These are phyloP conservation scores for Asobara japonica DNA, from an alignment of 1,140 invertebrate species.

Conservation along the genomic window DNA sequence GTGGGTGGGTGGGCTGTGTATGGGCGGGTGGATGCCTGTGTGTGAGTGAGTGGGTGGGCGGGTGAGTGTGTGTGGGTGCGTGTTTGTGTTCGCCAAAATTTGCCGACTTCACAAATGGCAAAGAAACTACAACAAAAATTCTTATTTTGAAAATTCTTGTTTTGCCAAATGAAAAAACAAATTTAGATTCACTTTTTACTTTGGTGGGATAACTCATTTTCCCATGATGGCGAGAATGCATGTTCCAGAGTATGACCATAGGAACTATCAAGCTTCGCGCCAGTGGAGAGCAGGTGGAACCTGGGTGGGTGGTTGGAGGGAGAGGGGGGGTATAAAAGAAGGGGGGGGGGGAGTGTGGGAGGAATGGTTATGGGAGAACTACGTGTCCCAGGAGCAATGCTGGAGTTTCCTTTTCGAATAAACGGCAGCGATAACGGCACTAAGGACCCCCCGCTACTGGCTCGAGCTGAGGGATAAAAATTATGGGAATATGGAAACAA, in stretches of 20 bases:
- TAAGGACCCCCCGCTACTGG: constrained; percentile 12
- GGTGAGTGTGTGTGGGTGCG: no score
- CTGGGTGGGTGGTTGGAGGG: neutral
- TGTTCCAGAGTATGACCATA: neutral
- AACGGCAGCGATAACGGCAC: constrained; percentile 31
- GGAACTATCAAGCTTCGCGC: neutral
- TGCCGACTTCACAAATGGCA: no score
- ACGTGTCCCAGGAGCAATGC: constrained; percentile 35
- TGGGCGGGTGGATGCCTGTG: no score
- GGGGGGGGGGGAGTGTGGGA: no score
- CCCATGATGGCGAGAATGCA: neutral
- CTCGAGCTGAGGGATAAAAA: constrained; percentile 14
- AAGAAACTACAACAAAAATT: no score
- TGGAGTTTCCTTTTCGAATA: constrained; percentile 30
- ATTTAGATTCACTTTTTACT: no score
- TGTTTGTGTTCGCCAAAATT: no score
- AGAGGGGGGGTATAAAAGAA: neutral
- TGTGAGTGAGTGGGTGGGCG: no score
- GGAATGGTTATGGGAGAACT: constrained; percentile 30
- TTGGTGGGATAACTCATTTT: neutral
- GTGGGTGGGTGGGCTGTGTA: no score
- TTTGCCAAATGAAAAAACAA: no score
- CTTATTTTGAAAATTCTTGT: no score
- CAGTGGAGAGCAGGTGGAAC: neutral
- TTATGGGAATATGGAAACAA: constrained; percentile 33